Base-by-base conservation (phyloP, 1,140 invertebrate genomes). In the Notospermus geniculatus region DNA sequence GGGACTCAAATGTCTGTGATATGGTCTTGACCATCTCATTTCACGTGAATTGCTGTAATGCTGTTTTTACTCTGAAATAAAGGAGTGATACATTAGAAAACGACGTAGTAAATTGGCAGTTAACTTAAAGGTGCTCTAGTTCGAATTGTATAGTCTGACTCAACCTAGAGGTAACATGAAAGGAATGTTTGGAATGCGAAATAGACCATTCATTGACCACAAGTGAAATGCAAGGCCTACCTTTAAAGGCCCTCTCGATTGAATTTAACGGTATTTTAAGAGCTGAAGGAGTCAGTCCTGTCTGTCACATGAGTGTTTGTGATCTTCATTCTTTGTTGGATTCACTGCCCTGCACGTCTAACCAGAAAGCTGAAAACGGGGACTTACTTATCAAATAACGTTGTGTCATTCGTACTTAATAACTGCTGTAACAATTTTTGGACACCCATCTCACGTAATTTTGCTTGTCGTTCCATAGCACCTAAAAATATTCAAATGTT, bases 401-500 rank as follows among this genome's bases (percentile, higher is more conserved):
- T 82, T 25, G 85, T 84, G 78, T 90, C 88, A 54, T 84, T 85
- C 5, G 87, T 88, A 66, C 85, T 85, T 54, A 89, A 84, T 56
- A 91, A 77, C 68, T 89, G 86, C 66, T 91, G 87, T 63, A 94
- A 83, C 63, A 90, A 85, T 78, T 87, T 88, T 71, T 90, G 86
- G 57, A 93, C 87, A 58, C 91, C 91, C 71, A 93, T 84, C 73
- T 93, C 90, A 66, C 87, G 86, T 36, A 94, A 82, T 62, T 88
- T 87, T 50, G 85, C 84, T 77, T 93, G 91, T 52, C 91, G 82
- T 72, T 90, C 89, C 19, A 84, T 80, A 28, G 88, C 86, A 62
- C 91, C 80, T 82, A 63, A 41, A 58, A 58, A 46, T 28, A 57
- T 5, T 63, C 27, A 36, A 69, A 57, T 59, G 59, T 55, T 52